phyloP scores from a whole-genome alignment of 2,797 vertebrate genomes.

The Lateolabrax maculatus region DNA sequence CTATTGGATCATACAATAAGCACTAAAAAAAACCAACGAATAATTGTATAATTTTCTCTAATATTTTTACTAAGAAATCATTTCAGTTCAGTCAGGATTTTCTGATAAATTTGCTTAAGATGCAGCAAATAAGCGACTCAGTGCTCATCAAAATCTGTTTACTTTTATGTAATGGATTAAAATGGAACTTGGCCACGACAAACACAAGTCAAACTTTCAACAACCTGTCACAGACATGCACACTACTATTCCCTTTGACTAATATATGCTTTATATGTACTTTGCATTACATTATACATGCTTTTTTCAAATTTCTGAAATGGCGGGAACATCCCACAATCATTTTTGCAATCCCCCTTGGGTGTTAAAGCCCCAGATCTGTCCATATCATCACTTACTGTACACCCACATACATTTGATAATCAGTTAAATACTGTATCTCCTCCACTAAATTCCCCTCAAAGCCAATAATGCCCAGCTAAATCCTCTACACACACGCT shows the following conservation, averaged over 20 bases:
- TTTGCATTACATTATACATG: neutral
- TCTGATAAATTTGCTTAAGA: neutral
- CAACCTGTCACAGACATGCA: neutral
- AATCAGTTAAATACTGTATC: conserved; percentile 49
- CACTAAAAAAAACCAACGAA: neutral
- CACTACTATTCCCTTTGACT: neutral
- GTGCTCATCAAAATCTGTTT: neutral
- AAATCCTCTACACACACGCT: conserved; percentile 46
- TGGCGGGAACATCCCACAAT: neutral
- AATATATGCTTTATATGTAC: conserved; percentile 14
- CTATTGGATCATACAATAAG: neutral
- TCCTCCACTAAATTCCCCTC: conserved; percentile 46
- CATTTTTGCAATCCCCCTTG: neutral
- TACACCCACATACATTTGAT: conserved; percentile 39
- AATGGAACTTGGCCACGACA: neutral
- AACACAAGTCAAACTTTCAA: neutral
- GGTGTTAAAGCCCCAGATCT: conserved; percentile 15
- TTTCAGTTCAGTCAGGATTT: neutral
- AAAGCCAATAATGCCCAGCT: conserved; percentile 63
- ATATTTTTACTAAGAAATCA: neutral
- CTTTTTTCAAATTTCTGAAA: neutral
- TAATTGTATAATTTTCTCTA: neutral
- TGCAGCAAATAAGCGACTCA: neutral
- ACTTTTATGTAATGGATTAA: neutral
- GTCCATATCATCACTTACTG: conserved; percentile 45